phyloP scores from a whole-genome alignment of 2,797 vertebrate species.

The Cynopterus sphinx region DNA sequence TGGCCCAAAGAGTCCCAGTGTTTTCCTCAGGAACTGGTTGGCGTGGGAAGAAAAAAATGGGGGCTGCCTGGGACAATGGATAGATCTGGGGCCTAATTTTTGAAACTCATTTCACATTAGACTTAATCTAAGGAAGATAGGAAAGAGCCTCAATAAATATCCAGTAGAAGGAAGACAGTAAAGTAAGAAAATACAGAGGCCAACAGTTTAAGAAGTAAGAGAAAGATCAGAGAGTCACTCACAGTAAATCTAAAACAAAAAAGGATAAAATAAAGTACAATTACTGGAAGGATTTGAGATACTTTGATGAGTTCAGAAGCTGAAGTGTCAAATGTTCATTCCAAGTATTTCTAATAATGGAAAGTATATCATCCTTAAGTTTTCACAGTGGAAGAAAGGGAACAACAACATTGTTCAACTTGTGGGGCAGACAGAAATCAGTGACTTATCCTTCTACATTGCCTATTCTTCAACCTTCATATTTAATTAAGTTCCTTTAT shows the following conservation, averaged over 20 bases:
- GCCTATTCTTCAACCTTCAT: not conserved
- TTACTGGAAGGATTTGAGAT: conserved; percentile 19
- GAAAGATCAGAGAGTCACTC: not conserved
- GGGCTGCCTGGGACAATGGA: not conserved
- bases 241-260: not conserved
- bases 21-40: not conserved
- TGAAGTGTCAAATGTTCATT: conserved; percentile 21
- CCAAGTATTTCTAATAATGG: not conserved
- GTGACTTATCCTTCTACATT: not conserved
- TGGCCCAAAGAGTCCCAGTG: not conserved
- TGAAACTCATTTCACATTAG: not conserved
- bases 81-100: not conserved
- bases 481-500: not conserved
- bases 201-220: not conserved
- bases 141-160: not conserved
- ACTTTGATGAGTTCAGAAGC: not conserved
- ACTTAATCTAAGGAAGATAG: not conserved
- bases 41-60: not conserved
- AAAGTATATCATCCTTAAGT: not conserved
- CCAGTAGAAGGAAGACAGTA: not conserved
- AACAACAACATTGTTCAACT: not conserved
- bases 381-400: not conserved
- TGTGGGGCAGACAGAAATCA: not conserved
- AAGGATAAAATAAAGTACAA: not conserved
- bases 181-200: not conserved